Evolutionary conservation across 2,888 invertebrate genomes (phyloP).

Genomic region (Cinara cedri): DNA sequence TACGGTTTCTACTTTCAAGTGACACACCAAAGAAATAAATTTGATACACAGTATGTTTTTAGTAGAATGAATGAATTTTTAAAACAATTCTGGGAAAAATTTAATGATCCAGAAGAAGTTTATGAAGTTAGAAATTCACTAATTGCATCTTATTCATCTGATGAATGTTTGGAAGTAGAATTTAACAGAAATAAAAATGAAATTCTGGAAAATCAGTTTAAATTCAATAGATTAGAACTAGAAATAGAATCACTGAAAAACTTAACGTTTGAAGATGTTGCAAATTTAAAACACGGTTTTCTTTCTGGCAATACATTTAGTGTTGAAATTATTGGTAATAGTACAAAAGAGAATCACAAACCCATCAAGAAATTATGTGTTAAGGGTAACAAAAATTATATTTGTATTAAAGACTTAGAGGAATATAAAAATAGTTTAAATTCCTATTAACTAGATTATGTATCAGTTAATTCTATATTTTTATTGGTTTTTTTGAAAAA

Average conservation of each 20-base stretch:
- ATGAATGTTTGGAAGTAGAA: constrained; percentile 80
- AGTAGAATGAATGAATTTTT: constrained; percentile 76
- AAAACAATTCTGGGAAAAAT: constrained; percentile 68
- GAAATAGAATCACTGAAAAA: constrained; percentile 66
- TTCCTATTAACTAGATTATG: constrained; percentile 9
- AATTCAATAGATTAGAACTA: constrained; percentile 76
- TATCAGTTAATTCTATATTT: no score
- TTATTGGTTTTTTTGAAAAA: no score
- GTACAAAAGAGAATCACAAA: neutral
- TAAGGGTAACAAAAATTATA: constrained; percentile 18
- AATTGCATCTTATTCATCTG: constrained; percentile 77
- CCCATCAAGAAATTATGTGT: constrained; percentile 37
- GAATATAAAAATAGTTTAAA: constrained; percentile 39
- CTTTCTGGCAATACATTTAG: constrained; percentile 3
- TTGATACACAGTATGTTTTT: constrained; percentile 72
- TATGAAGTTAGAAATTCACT: constrained; percentile 71
- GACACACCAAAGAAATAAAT: constrained; percentile 78
- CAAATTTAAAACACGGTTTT: constrained; percentile 40
- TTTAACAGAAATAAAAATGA: constrained; percentile 80
- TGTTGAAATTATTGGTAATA: constrained; percentile 46
- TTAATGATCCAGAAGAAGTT: constrained; percentile 70
- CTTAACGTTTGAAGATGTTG: constrained; percentile 39
- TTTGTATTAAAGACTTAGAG: constrained; percentile 27
- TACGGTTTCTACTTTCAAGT: constrained; percentile 81
- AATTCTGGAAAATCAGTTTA: constrained; percentile 74